These are phyloP conservation scores for Anthophora plumipes DNA, from an alignment of 2,888 invertebrate species.

Conservation along the genomic window DNA sequence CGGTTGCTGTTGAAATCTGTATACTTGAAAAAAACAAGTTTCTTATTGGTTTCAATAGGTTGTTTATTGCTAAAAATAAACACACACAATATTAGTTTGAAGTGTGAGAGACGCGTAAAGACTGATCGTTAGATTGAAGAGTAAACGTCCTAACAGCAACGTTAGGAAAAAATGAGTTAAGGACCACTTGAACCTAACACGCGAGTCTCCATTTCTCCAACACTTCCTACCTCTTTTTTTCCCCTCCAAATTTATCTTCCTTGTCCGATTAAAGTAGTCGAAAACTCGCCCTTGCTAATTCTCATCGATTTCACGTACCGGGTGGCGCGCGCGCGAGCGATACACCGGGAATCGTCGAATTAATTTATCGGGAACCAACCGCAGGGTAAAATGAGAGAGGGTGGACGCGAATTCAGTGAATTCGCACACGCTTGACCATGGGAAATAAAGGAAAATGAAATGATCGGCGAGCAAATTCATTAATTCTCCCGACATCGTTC, in stretches of 20 bases:
- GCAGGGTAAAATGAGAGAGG: conserved; percentile 4
- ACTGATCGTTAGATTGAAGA: no score
- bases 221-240: background rate
- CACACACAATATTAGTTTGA: no score
- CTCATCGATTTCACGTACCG: conserved; percentile 31
- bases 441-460: conserved; percentile 61
- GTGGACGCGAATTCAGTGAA: conserved; percentile 51
- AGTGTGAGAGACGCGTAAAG: no score
- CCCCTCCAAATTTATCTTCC: background rate
- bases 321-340: background rate
- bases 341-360: conserved; percentile 49
- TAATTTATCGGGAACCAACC: conserved; percentile 56
- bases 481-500: conserved; percentile 57
- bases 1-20: no score
- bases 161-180: no score
- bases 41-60: no score
- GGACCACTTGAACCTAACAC: conserved; percentile 13
- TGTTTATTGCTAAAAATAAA: no score
- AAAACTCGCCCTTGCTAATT: conserved; percentile 36
- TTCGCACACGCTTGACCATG: conserved; percentile 57
- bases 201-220: conserved; percentile 9
- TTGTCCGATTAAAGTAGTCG: conserved; percentile 8
- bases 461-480: conserved; percentile 70
- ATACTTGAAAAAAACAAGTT: no score
- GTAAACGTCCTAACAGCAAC: no score